Evolutionary conservation across 2,797 vertebrate genomes (phyloP).

Genomic region (Gymnothorax javanicus): DNA sequence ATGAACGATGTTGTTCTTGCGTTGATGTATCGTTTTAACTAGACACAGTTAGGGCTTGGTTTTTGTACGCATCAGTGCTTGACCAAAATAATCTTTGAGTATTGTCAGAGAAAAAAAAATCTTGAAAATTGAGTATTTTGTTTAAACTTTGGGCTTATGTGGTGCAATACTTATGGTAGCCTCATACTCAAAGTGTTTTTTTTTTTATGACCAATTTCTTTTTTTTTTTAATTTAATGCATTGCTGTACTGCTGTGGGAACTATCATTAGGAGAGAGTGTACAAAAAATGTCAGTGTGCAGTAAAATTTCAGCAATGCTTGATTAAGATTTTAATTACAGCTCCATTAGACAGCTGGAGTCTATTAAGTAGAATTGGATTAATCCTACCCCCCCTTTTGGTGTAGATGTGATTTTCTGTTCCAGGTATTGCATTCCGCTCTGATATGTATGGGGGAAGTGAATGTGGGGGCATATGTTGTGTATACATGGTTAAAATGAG

Average conservation of each 20-base stretch:
- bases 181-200: not conserved
- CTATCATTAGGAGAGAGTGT: not conserved
- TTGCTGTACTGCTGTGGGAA: not conserved
- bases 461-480: not conserved
- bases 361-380: not conserved
- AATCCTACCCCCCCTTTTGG: not conserved
- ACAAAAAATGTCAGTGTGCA: not conserved
- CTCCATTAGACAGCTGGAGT: not conserved
- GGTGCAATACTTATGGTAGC: not conserved
- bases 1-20: too few relatives aligned
- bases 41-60: too few relatives aligned
- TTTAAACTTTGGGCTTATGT: not conserved
- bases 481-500: not conserved
- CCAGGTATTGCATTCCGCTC: not conserved
- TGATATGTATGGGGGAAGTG: not conserved
- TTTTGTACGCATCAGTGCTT: too few relatives aligned
- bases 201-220: not conserved
- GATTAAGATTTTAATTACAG: constrained; percentile 5
- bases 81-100: too few relatives aligned
- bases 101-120: too few relatives aligned
- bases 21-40: too few relatives aligned
- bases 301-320: not conserved
- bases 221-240: not conserved
- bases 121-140: not conserved
- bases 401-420: not conserved